Conservation (phyloP, 2,113 vertebrate genomes). For the Xerus inauris region DNA sequence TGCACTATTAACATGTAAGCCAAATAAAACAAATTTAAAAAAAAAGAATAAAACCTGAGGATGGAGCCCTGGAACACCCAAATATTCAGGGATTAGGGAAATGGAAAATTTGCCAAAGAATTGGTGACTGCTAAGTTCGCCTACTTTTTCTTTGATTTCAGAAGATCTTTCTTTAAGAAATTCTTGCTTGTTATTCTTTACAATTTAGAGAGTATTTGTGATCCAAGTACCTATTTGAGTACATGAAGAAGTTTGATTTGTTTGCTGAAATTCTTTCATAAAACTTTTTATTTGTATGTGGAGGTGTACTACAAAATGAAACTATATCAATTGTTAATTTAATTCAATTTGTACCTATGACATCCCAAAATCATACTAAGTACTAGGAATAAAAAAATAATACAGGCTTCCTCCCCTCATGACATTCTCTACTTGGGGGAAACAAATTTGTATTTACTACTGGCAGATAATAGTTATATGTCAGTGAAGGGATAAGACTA, state of each 20-base stretch:
- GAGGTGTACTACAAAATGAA: neutral
- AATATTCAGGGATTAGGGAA: neutral
- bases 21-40: too few species aligned
- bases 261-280: neutral
- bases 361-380: neutral
- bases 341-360: neutral
- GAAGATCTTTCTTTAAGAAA: neutral
- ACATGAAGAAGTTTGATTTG: neutral
- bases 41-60: neutral
- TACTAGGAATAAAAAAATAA: neutral
- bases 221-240: neutral
- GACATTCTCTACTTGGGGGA: neutral
- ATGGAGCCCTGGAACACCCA: too few species aligned
- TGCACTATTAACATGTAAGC: too few species aligned
- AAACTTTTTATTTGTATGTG: neutral
- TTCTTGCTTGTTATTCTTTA: neutral
- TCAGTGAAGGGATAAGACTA: neutral
- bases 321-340: neutral
- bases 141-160: too few species aligned
- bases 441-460: neutral
- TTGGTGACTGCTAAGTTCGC: too few species aligned
- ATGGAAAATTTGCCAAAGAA: neutral
- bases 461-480: neutral
- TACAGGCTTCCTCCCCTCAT: neutral
- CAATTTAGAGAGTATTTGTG: neutral